Percentiles rank a stretch among this genome's conserved stretches.
phyloP scores from a whole-genome alignment of 2,888 invertebrate genomes.

The Embidobia sp. region DNA sequence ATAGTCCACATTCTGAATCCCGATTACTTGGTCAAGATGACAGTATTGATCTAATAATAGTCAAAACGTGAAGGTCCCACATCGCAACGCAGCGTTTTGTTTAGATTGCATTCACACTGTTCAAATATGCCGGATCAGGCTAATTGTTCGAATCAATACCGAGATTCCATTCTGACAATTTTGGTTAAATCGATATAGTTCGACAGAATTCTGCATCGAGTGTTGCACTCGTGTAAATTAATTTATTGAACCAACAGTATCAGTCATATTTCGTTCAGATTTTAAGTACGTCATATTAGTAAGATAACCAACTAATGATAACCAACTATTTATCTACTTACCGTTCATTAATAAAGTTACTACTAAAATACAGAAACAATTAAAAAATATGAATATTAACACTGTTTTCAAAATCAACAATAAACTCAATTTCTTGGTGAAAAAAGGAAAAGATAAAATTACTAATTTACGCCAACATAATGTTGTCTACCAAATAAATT shows the following conservation, averaged over 20 bases:
- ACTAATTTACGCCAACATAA: too few relatives aligned
- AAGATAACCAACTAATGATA: too few relatives aligned
- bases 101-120: slow-evolving; percentile 62
- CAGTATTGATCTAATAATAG: slow-evolving; percentile 62
- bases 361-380: too few relatives aligned
- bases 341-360: too few relatives aligned
- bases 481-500: too few relatives aligned
- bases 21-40: slow-evolving; percentile 58
- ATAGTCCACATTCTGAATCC: slow-evolving; percentile 36
- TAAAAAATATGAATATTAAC: too few relatives aligned
- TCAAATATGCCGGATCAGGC: slow-evolving; percentile 57
- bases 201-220: slow-evolving; percentile 28
- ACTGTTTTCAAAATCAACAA: too few relatives aligned
- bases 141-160: slow-evolving; percentile 56
- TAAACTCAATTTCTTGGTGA: too few relatives aligned
- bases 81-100: slow-evolving; percentile 54
- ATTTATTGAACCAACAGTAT: slow-evolving; percentile 17
- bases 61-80: slow-evolving; percentile 57
- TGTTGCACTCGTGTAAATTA: slow-evolving; percentile 34
- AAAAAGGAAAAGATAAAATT: too few relatives aligned
- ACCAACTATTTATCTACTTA: too few relatives aligned
- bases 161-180: slow-evolving; percentile 52
- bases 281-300: too few relatives aligned
- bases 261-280: not conserved
- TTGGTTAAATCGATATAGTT: slow-evolving; percentile 46